Conservation (phyloP, 2,888 invertebrate genomes). For the Hemithea aestivaria region DNA sequence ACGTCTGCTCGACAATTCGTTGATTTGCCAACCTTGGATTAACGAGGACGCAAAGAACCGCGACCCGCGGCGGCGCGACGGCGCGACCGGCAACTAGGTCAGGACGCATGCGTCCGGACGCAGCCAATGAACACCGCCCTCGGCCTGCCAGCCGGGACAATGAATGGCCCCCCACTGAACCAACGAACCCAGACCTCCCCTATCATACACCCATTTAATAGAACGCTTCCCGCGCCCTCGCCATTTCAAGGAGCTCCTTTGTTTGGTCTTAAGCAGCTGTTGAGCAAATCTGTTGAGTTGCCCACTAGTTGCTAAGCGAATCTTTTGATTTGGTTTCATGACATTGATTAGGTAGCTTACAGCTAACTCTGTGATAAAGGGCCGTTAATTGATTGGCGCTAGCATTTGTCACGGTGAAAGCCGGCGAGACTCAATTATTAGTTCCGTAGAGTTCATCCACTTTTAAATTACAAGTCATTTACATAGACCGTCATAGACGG, state of each 20-base stretch:
- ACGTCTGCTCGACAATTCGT: constrained; percentile 62
- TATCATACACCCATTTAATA: constrained; percentile 39
- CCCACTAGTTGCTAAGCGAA: constrained; percentile 71
- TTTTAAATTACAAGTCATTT: too few species aligned
- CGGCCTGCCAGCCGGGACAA: constrained; percentile 52
- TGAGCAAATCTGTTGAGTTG: constrained; percentile 65
- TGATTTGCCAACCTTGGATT: constrained; percentile 72
- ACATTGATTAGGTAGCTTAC: constrained; percentile 28
- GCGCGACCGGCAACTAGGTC: constrained; percentile 58
- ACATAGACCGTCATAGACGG: too few species aligned
- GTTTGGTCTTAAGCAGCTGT: constrained; percentile 59
- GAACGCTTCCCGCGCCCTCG: constrained; percentile 33
- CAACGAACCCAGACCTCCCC: constrained; percentile 56
- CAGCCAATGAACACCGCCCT: constrained; percentile 73
- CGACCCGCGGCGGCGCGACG: constrained; percentile 34
- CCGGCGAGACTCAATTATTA: too few species aligned
- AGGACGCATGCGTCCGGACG: constrained; percentile 75
- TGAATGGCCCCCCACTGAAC: constrained; percentile 63
- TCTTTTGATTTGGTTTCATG: constrained; percentile 53
- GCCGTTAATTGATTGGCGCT: constrained; percentile 1
- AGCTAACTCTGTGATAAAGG: neutral
- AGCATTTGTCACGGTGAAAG: constrained; percentile 2
- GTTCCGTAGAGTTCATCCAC: too few species aligned
- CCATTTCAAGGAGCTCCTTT: constrained; percentile 44
- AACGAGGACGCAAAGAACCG: constrained; percentile 62